phyloP scores from a whole-genome alignment of 2,888 invertebrate species.

The Augochlorella aurata region DNA sequence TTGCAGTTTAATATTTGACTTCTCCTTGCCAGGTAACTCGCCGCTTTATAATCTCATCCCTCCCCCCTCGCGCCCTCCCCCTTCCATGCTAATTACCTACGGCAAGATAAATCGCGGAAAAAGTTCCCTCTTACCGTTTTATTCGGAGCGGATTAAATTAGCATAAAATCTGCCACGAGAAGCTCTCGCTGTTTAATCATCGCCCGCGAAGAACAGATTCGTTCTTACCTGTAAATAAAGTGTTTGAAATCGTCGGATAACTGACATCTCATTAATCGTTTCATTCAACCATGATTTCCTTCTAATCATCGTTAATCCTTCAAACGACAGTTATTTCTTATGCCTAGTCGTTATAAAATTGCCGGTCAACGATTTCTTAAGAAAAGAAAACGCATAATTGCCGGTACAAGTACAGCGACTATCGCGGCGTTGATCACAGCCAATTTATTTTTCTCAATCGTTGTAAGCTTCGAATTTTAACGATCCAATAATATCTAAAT shows the following conservation, averaged over 20 bases:
- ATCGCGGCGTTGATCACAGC: not conserved
- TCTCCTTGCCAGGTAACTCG: slow-evolving; percentile 26
- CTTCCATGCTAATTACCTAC: slow-evolving; percentile 38
- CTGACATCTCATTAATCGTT: not conserved
- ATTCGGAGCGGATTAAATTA: slow-evolving; percentile 45
- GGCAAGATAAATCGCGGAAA: slow-evolving; percentile 44
- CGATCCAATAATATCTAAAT: not conserved
- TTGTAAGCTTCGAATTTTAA: not conserved
- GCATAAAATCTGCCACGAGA: slow-evolving; percentile 46
- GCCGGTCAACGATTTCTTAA: no score
- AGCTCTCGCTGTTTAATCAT: slow-evolving; percentile 42
- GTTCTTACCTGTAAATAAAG: not conserved
- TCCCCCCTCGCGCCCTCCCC: not conserved
- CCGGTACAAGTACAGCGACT: no score
- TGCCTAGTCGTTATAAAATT: no score
- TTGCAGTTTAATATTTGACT: slow-evolving; percentile 46
- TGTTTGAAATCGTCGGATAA: not conserved
- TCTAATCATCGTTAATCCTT: no score
- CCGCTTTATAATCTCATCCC: slow-evolving; percentile 40
- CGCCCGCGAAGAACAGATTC: not conserved
- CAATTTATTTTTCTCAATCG: not conserved
- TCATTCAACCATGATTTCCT: no score
- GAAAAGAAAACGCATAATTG: no score
- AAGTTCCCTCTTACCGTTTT: slow-evolving; percentile 34
- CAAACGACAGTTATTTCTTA: no score